Evolutionary conservation across 2,113 vertebrate species (phyloP), one percentile per base, ranked within the genome.

Genomic region (Lepus americanus): DNA sequence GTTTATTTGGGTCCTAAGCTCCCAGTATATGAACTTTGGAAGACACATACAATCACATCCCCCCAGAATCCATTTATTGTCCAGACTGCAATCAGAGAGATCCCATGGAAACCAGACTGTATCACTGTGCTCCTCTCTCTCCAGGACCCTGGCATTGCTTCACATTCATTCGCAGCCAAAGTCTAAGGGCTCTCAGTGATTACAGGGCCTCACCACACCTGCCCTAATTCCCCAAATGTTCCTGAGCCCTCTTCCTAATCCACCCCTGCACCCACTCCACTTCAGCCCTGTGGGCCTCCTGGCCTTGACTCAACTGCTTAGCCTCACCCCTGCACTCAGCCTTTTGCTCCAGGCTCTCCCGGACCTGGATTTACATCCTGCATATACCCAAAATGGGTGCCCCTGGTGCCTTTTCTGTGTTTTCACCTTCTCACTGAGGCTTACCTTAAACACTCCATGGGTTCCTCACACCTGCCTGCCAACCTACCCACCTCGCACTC

Each of bases 91-190:
- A 27, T 14, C 53, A 78, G 20, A 9, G 23, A 82, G 7, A 17
- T 6, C 4, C 55, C 25, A 0, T 0, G 2, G 22, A 44, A 33
- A 49, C n/a, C 6, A 9, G 23, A 25, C 2, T 9, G 17, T 0
- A 6, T 3, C 63, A 12, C 25, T 3, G 1, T n/a, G 12, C 51
- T 74, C n/a, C 66, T 77, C 17, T 5, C 14, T 20, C 22, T 9
- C 55, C 55, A 59, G 0, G 76, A 64, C 2, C 11, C 7, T 16
- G 4, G 4, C 3, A 0, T 29, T 33, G 31, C 27, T 69, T 51
- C 74, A 4, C 0, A 1, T 14, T 53, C 44, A 59, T 44, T n/a
- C 1, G 0, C 10, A 44, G 22, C 17, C 61, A 36, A 10, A 17
- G 3, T 23, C 67, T 29, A 17, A 22, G 16, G 31, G 53, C 9